Percentiles rank a stretch among this genome's conserved stretches.
These are phyloP conservation scores for Distichodus sexfasciatus DNA, from an alignment of 2,797 vertebrate genomes.

Conservation along the genomic window DNA sequence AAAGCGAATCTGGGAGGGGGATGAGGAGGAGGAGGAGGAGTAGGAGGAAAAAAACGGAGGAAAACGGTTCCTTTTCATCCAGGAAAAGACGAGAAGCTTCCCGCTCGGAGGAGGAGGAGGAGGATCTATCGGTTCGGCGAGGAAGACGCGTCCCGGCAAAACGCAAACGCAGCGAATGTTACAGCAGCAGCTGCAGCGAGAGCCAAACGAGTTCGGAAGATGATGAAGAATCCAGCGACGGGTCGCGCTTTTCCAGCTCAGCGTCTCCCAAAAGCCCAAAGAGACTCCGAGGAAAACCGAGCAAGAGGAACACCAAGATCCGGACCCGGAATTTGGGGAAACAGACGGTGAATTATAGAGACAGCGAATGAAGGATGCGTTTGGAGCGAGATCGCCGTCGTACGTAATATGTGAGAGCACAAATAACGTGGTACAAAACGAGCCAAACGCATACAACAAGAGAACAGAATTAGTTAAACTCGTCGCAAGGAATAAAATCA, in stretches of 20 bases:
- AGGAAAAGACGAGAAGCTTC: too few relatives aligned
- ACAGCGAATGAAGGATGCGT: slow-evolving; percentile 71
- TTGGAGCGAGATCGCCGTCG: too few relatives aligned
- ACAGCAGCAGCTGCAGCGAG: slow-evolving; percentile 42
- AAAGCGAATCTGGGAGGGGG: slow-evolving; percentile 55
- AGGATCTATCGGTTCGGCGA: slow-evolving; percentile 12
- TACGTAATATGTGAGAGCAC: too few relatives aligned
- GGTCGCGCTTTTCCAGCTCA: slow-evolving; percentile 66
- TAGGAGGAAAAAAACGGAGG: slow-evolving; percentile 23
- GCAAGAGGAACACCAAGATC: slow-evolving; percentile 54
- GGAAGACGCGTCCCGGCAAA: neutral
- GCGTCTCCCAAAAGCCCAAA: slow-evolving; percentile 71
- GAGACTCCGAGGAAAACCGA: slow-evolving; percentile 50
- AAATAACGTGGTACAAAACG: too few relatives aligned
- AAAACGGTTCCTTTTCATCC: slow-evolving; percentile 15
- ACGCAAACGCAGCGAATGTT: slow-evolving; percentile 47
- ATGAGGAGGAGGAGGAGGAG: too few relatives aligned
- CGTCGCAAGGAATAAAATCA: too few relatives aligned
- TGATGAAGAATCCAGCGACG: slow-evolving; percentile 59
- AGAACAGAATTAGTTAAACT: too few relatives aligned
- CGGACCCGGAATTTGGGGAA: slow-evolving; percentile 76
- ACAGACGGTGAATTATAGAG: slow-evolving; percentile 70
- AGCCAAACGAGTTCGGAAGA: slow-evolving; percentile 64
- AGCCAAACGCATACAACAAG: too few relatives aligned
- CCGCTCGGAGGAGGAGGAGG: too few relatives aligned